Conservation (phyloP, 2,888 invertebrate genomes). For the Balanococcus diminutus region DNA sequence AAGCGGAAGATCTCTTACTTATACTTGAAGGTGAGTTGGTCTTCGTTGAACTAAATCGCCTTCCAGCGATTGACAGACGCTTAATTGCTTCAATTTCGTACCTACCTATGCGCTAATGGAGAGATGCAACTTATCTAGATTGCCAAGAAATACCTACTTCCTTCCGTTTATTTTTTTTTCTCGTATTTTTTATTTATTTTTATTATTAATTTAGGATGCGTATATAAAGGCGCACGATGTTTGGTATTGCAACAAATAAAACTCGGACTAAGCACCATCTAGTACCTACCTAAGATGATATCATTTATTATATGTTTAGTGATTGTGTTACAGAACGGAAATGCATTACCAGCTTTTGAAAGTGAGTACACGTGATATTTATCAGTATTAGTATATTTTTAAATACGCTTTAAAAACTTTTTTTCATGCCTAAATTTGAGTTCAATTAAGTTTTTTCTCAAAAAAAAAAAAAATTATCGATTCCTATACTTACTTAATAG, state of each 20-base stretch:
- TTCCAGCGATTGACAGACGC: slow-evolving; percentile 46
- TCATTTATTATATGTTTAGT: slow-evolving; percentile 33
- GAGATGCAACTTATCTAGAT: slow-evolving; percentile 30
- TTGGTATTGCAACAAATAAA: background rate
- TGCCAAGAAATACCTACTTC: slow-evolving; percentile 23
- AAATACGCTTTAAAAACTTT: too few relatives aligned
- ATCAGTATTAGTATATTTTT: too few relatives aligned
- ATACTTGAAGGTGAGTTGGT: slow-evolving; percentile 53
- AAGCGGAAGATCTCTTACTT: slow-evolving; percentile 42
- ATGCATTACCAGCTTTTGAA: slow-evolving; percentile 32
- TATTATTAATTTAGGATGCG: background rate
- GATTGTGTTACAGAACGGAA: slow-evolving; percentile 4
- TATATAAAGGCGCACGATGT: background rate
- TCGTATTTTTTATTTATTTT: slow-evolving; percentile 8
- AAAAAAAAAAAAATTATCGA: too few relatives aligned
- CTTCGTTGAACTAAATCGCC: slow-evolving; percentile 22
- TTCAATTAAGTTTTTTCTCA: too few relatives aligned
- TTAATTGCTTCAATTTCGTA: slow-evolving; percentile 40
- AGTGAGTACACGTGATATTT: background rate
- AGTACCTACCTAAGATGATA: slow-evolving; percentile 10
- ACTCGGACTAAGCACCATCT: background rate
- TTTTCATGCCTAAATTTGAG: too few relatives aligned
- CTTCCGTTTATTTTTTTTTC: slow-evolving; percentile 36
- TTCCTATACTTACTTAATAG: too few relatives aligned
- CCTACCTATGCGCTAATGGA: background rate